These are phyloP conservation scores for Ditylenchus dipsaci DNA, from an alignment of 1,140 invertebrate genomes.

Conservation along the genomic window DNA sequence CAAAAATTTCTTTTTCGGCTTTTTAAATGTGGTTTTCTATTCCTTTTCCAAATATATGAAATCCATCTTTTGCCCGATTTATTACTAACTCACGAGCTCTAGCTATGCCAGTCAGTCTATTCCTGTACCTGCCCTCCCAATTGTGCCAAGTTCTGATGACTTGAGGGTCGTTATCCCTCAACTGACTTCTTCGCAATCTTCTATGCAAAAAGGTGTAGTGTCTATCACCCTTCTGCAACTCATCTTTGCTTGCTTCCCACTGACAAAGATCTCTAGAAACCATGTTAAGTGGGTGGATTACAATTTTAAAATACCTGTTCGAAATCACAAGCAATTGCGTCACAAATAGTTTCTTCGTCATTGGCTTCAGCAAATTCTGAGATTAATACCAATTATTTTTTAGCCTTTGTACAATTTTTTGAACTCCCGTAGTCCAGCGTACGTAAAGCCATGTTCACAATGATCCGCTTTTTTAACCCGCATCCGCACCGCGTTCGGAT, in stretches of 20 bases:
- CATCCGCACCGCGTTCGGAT: too few species aligned
- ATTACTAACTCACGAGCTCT: conserved; percentile 17
- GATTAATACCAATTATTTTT: too few species aligned
- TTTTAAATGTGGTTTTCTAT: not conserved
- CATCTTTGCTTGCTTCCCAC: conserved; percentile 36
- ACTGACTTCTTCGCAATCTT: conserved; percentile 13
- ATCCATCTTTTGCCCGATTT: too few species aligned
- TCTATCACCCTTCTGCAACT: conserved; percentile 20
- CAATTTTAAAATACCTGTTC: conserved; percentile 27
- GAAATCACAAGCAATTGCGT: conserved; percentile 34
- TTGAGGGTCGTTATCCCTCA: not conserved
- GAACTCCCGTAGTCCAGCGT: too few species aligned
- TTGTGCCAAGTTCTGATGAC: conserved; percentile 40
- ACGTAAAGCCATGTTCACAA: too few species aligned
- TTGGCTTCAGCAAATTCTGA: conserved; percentile 23
- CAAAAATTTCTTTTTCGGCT: not conserved
- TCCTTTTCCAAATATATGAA: too few species aligned
- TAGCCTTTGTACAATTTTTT: too few species aligned
- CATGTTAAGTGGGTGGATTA: not conserved
- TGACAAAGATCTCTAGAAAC: conserved; percentile 32
- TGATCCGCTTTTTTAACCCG: too few species aligned
- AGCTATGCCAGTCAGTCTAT: conserved; percentile 36
- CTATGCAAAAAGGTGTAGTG: conserved; percentile 21
- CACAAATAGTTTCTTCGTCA: conserved; percentile 31
- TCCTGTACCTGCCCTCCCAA: conserved; percentile 37